Evolutionary conservation across 2,113 vertebrate genomes (phyloP).

Genomic region (Sturnira hondurensis): DNA sequence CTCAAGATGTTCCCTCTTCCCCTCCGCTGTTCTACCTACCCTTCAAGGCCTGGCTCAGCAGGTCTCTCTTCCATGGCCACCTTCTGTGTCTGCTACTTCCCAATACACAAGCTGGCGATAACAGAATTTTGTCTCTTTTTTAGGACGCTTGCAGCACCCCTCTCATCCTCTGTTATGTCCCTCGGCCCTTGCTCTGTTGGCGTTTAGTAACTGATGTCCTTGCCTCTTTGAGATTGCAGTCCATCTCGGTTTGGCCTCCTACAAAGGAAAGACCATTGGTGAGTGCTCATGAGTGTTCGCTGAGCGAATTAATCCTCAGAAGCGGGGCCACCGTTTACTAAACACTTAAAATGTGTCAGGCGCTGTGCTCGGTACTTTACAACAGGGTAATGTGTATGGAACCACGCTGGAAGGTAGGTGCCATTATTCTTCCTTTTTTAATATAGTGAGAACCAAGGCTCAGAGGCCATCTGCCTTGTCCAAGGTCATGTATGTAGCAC

Average conservation of each 20-base stretch:
- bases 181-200: background rate
- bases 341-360: background rate
- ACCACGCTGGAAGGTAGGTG: background rate
- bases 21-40: background rate
- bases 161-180: background rate
- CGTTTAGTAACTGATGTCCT: background rate
- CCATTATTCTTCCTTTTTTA: background rate
- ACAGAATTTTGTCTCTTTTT: background rate
- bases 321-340: background rate
- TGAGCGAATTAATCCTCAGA: background rate
- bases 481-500: background rate
- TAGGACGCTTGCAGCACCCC: background rate
- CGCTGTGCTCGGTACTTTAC: no score
- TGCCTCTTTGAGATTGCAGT: background rate
- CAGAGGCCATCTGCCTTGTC: background rate
- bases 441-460: background rate
- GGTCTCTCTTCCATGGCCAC: background rate
- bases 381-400: background rate
- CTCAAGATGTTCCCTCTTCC: background rate
- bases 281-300: background rate
- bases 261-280: background rate
- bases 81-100: no score
- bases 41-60: background rate
- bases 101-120: background rate
- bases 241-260: background rate